A percentile compares a stretch with the other conserved stretches of the same genome.
phyloP scores from a whole-genome alignment of 2,113 vertebrate species.

The Talpa occidentalis region DNA sequence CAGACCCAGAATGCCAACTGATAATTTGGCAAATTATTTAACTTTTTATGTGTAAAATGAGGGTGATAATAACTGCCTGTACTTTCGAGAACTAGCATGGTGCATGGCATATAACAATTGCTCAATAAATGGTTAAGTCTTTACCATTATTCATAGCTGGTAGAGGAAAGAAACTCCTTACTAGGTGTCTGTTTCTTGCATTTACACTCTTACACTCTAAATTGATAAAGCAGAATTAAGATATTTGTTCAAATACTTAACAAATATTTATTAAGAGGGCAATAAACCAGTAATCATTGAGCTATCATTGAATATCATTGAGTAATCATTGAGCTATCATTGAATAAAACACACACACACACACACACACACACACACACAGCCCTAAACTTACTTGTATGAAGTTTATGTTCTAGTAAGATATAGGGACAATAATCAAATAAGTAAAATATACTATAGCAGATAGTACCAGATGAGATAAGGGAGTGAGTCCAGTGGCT shows the following conservation, averaged over 20 bases:
- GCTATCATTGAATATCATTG: too few relatives aligned
- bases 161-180: neutral
- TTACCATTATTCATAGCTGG: neutral
- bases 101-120: slow-evolving; percentile 18
- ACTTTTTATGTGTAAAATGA: slow-evolving; percentile 46
- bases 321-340: neutral
- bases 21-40: slow-evolving; percentile 49
- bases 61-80: neutral
- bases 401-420: slow-evolving; percentile 26
- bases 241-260: slow-evolving; percentile 35
- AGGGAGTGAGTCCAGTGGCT: neutral
- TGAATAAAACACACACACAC: neutral
- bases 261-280: neutral
- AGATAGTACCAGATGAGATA: neutral
- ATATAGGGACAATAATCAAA: slow-evolving; percentile 14
- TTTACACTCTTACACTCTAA: neutral
- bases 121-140: slow-evolving; percentile 21
- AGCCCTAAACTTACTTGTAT: neutral
- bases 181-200: neutral
- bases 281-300: too few relatives aligned
- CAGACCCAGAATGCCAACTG: neutral
- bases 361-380: neutral
- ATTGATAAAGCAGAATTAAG: neutral
- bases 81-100: slow-evolving; percentile 28
- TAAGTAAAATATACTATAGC: slow-evolving; percentile 19